phyloP scores from a whole-genome alignment of 2,888 invertebrate species.

The Arctia plantaginis region DNA sequence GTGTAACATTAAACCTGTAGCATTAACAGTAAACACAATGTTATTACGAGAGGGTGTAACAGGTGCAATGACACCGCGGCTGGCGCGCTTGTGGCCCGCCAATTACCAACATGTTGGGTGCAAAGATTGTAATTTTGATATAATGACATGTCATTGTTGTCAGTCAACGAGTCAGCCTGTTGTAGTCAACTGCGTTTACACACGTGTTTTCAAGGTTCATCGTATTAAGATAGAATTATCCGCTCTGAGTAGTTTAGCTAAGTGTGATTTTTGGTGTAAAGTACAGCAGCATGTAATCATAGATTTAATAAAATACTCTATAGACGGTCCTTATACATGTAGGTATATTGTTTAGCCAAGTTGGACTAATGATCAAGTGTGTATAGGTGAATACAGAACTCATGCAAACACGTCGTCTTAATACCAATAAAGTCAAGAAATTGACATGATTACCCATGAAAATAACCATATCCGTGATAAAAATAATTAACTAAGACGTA shows the following conservation, averaged over 20 bases:
- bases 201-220: slow-evolving; percentile 1
- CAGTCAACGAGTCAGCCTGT: slow-evolving; percentile 3
- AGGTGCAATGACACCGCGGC: slow-evolving; percentile 12
- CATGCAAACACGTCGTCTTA: neutral
- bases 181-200: neutral
- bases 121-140: slow-evolving; percentile 30
- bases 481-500: neutral
- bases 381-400: neutral
- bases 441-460: neutral
- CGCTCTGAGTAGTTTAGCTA: neutral
- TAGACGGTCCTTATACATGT: neutral
- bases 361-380: neutral
- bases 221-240: neutral
- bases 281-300: neutral
- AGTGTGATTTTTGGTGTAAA: neutral
- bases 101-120: slow-evolving; percentile 20
- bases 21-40: neutral
- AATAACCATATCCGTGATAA: neutral
- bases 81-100: slow-evolving; percentile 4
- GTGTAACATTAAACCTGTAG: slow-evolving; percentile 5
- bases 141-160: slow-evolving; percentile 8
- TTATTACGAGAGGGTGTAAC: slow-evolving; percentile 12
- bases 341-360: neutral
- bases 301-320: neutral
- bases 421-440: neutral